Conservation (phyloP, 2,113 vertebrate species). For the Telmatochromis brichardi region DNA sequence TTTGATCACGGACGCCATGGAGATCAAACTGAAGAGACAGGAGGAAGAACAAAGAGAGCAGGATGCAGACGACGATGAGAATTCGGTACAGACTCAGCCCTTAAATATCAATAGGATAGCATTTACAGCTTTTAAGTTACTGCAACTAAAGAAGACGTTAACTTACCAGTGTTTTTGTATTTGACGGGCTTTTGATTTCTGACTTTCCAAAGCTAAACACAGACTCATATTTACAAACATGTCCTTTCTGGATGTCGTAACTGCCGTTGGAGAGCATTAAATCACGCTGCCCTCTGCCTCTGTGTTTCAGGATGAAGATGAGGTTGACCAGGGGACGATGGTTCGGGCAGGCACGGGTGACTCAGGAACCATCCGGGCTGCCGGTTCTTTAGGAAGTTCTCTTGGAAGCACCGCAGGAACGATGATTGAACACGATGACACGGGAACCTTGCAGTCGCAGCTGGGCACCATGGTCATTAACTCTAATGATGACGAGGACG, state of each 20-base stretch:
- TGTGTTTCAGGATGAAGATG: slow-evolving; percentile 82
- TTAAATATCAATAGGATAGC: neutral
- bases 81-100: slow-evolving; percentile 70
- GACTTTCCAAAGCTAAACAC: neutral
- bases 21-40: slow-evolving; percentile 84
- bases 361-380: slow-evolving; percentile 77
- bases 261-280: no score
- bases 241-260: neutral
- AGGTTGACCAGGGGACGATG: slow-evolving; percentile 87
- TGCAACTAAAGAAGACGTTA: rapidly evolving
- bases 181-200: neutral
- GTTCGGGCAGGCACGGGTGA: slow-evolving; percentile 76
- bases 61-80: slow-evolving; percentile 86
- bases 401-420: slow-evolving; percentile 71
- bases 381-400: slow-evolving; percentile 69
- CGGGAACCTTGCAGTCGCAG: slow-evolving; percentile 77
- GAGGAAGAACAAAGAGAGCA: slow-evolving; percentile 84
- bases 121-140: neutral
- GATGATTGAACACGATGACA: slow-evolving; percentile 80
- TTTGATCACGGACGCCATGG: slow-evolving; percentile 89
- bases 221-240: neutral
- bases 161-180: rapidly evolving
- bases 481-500: slow-evolving; percentile 81
- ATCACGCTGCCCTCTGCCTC: neutral
- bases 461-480: slow-evolving; percentile 96